Evolutionary conservation across 37 sponge, comb jelly and placozoan genomes (phyloP).

Genomic region (Lycopodina hypogea): DNA sequence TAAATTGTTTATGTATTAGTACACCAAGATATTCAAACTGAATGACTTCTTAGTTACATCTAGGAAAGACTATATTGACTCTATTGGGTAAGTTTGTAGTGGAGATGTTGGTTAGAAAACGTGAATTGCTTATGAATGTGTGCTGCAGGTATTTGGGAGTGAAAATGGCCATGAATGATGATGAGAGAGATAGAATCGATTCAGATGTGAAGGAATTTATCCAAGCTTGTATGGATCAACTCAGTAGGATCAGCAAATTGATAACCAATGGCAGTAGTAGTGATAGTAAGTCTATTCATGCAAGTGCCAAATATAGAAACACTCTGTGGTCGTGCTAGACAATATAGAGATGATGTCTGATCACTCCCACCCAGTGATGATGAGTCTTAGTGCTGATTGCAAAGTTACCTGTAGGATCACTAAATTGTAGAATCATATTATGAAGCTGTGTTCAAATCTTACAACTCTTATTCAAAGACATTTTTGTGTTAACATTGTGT

Average conservation of each 20-base stretch:
- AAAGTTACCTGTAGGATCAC: too few species aligned
- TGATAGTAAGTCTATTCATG: background rate
- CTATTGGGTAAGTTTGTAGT: constrained; percentile 48
- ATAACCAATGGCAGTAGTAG: constrained; percentile 3
- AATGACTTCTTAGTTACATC: constrained; percentile 58
- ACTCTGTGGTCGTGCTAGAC: too few species aligned
- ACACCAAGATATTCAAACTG: constrained; percentile 40
- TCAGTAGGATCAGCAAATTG: constrained; percentile 24
- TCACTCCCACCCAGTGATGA: too few species aligned
- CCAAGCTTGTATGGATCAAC: constrained; percentile 40
- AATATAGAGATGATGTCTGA: too few species aligned
- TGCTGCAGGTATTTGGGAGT: background rate
- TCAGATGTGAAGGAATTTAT: constrained; percentile 65
- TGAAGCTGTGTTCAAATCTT: too few species aligned
- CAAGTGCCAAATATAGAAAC: too few species aligned
- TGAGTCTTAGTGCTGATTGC: too few species aligned
- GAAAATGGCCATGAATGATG: constrained; percentile 43
- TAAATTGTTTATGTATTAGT: background rate
- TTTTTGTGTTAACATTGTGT: too few species aligned
- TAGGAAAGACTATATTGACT: constrained; percentile 70
- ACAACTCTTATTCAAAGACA: too few species aligned
- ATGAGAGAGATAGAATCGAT: constrained; percentile 77
- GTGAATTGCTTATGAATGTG: background rate
- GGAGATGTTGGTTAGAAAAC: background rate
- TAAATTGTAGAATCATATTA: too few species aligned